A percentile compares a stretch with the other conserved stretches of the same genome.
phyloP scores from a whole-genome alignment of 2,113 vertebrate species.

The Pyrgilauda ruficollis region DNA sequence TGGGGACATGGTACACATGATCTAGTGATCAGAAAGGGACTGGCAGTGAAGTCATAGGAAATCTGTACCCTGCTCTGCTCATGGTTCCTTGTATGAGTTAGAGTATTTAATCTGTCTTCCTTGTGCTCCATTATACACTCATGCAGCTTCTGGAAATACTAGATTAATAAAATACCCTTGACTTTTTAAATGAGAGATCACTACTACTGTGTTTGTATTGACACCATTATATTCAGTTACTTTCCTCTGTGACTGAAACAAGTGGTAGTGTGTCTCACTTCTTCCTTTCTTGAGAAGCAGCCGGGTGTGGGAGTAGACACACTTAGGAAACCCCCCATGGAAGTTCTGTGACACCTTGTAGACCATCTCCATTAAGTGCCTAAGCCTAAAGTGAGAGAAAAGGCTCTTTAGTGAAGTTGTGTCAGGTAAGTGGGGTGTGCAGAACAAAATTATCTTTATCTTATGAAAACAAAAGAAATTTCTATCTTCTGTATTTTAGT shows the following conservation, averaged over 20 bases:
- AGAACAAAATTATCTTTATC: neutral
- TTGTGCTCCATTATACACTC: neutral
- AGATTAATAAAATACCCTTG: neutral
- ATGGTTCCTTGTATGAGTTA: neutral
- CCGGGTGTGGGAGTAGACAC: neutral
- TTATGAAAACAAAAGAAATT: neutral
- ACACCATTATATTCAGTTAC: neutral
- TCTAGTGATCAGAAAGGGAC: neutral
- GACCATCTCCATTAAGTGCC: neutral
- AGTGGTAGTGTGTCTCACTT: neutral
- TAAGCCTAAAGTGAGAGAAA: neutral
- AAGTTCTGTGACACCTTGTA: neutral
- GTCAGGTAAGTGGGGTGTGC: neutral
- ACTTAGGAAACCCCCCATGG: neutral
- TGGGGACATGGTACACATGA: neutral
- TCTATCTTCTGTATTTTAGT: neutral
- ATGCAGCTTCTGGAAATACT: neutral
- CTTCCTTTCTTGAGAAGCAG: constrained; percentile 53
- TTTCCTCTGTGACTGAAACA: constrained; percentile 48
- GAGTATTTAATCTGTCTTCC: neutral
- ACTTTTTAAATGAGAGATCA: neutral
- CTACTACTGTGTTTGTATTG: neutral
- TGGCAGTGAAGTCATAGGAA: neutral
- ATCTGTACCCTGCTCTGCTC: neutral
- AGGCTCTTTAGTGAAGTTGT: neutral